Conservation (phyloP, 1,140 invertebrate species). For the Drosophila tristis region DNA sequence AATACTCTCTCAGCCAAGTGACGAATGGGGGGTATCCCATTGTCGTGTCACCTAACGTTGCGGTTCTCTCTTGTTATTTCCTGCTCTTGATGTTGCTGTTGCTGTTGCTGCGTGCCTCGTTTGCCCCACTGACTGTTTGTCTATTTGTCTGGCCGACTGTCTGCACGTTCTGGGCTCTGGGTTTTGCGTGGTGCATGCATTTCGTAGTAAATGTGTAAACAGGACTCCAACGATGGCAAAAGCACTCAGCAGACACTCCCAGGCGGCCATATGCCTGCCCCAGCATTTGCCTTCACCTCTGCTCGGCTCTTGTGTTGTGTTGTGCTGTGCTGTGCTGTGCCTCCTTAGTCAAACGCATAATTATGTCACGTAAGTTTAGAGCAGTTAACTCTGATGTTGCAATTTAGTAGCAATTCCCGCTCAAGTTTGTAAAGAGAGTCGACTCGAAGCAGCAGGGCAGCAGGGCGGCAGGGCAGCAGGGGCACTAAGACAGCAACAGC, state of each 20-base stretch:
- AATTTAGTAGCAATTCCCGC: conserved; percentile 77
- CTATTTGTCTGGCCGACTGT: conserved; percentile 53
- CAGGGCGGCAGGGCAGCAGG: not conserved
- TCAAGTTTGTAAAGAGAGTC: conserved; percentile 56
- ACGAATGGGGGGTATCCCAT: too few relatives aligned
- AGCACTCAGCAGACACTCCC: conserved; percentile 48
- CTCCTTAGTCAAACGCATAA: conserved; percentile 78
- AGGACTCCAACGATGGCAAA: conserved; percentile 33
- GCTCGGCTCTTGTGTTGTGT: not conserved
- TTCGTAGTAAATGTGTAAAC: conserved; percentile 78
- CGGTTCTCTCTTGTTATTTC: too few relatives aligned
- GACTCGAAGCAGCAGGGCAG: conserved; percentile 3
- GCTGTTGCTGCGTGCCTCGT: conserved; percentile 2
- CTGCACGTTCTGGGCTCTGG: conserved; percentile 58
- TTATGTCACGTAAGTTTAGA: conserved; percentile 83
- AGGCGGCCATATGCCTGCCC: conserved; percentile 58
- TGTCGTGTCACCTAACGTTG: too few relatives aligned
- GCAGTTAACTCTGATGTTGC: conserved; percentile 78
- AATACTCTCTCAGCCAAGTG: not conserved
- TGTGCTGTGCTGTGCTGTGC: conserved; percentile 34
- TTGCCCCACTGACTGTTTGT: conserved; percentile 17
- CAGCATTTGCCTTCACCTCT: conserved; percentile 12
- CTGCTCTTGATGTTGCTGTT: conserved; percentile 6
- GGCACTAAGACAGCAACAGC: not conserved
- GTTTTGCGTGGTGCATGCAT: conserved; percentile 64